phyloP scores from a whole-genome alignment of 1,140 invertebrate genomes.

The Chelonus insularis region DNA sequence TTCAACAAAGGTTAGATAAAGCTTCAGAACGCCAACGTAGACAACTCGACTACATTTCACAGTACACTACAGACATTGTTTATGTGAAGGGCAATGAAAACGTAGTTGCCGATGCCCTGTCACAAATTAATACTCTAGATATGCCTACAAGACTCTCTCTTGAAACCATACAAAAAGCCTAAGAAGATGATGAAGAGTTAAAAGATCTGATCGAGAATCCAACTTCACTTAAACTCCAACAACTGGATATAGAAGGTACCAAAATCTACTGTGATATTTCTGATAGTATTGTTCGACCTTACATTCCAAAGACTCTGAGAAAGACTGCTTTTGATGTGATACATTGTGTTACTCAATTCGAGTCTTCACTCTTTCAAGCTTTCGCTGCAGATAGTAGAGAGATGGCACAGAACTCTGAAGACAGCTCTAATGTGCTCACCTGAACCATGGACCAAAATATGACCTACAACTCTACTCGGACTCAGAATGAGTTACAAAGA shows the following conservation, averaged over 20 bases:
- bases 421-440: slow-evolving; percentile 30
- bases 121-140: slow-evolving; percentile 27
- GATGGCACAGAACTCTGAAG: slow-evolving; percentile 25
- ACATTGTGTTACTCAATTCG: slow-evolving; percentile 27
- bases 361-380: slow-evolving; percentile 19
- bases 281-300: slow-evolving; percentile 34
- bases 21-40: slow-evolving; percentile 20
- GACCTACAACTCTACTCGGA: slow-evolving; percentile 27
- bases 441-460: slow-evolving; percentile 4
- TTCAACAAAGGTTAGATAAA: slow-evolving; percentile 17
- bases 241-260: slow-evolving; percentile 8
- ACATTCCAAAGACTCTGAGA: slow-evolving; percentile 31
- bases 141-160: slow-evolving; percentile 26
- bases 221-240: slow-evolving; percentile 15
- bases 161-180: slow-evolving; percentile 28
- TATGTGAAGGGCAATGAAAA: slow-evolving; percentile 40
- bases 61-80: slow-evolving; percentile 38
- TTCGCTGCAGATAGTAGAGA: slow-evolving; percentile 23
- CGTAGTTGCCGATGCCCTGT: slow-evolving; percentile 38
- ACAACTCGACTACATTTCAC: slow-evolving; percentile 36
- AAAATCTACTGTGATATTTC: slow-evolving; percentile 26
- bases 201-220: slow-evolving; percentile 12
- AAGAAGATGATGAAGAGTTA: slow-evolving; percentile 32
- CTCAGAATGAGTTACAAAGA: slow-evolving; percentile 30
- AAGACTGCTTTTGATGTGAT: slow-evolving; percentile 21